These are phyloP conservation scores for Chesias legatella DNA, from an alignment of 2,888 invertebrate species.

Conservation along the genomic window DNA sequence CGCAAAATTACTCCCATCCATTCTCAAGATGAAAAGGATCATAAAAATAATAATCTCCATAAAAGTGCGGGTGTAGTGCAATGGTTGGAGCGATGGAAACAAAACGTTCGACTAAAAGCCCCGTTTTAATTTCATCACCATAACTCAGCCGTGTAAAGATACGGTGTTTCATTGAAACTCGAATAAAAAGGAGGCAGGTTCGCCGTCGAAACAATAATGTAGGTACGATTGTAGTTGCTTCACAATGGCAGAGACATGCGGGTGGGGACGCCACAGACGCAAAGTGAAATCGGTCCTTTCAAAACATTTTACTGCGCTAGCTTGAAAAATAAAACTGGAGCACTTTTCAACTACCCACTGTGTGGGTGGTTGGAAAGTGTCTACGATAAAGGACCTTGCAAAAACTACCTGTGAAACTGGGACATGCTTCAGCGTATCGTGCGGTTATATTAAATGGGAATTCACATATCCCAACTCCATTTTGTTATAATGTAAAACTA, in stretches of 20 bases:
- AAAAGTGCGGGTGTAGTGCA: slow-evolving; percentile 38
- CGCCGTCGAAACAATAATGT: slow-evolving; percentile 73
- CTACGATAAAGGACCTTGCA: slow-evolving; percentile 47
- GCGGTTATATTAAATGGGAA: slow-evolving; percentile 13
- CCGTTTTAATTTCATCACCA: slow-evolving; percentile 72
- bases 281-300: slow-evolving; percentile 78
- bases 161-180: slow-evolving; percentile 63
- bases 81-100: slow-evolving; percentile 38
- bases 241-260: slow-evolving; percentile 72
- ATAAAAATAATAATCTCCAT: slow-evolving; percentile 44
- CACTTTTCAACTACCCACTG: slow-evolving; percentile 58
- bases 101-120: slow-evolving; percentile 58
- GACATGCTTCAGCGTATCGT: slow-evolving; percentile 24
- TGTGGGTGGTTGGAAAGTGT: slow-evolving; percentile 48
- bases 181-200: slow-evolving; percentile 67
- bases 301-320: slow-evolving; percentile 72
- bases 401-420: slow-evolving; percentile 38
- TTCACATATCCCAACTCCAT: slow-evolving; percentile 3
- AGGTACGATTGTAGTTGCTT: slow-evolving; percentile 67
- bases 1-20: slow-evolving; percentile 32
- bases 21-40: slow-evolving; percentile 38
- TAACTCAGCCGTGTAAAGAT: slow-evolving; percentile 67
- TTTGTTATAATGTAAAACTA: neutral
- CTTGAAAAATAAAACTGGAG: slow-evolving; percentile 68
- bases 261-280: slow-evolving; percentile 52